Evolutionary conservation across 2,888 invertebrate species (phyloP), one percentile per base, ranked within the genome.

Genomic region (Carcina quercana): DNA sequence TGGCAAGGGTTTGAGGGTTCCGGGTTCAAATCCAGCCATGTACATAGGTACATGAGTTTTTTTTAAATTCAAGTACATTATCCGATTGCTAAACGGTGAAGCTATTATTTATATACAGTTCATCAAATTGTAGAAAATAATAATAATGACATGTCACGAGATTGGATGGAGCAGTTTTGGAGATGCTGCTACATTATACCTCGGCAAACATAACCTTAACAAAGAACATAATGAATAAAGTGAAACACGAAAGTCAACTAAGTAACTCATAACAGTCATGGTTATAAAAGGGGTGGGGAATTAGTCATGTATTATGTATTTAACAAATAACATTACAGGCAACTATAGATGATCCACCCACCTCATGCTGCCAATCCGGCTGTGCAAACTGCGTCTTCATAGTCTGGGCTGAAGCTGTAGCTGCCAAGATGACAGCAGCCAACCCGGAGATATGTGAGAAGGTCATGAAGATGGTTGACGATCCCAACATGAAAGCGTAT

Each of bases 351-450:
- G 88, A 89, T 37, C 88, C 87, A 21, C 97, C 97, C 0, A 92
- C 93, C 2, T 90, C 88, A 14, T 97, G 97, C 67, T 97, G 97
- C 57, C 92, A 92, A 88, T 93, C 95, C 0, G 96, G 96, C 0
- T 97, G 97, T 76, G 86, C 91, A 0, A 96, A 96, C 71, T 97
- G 97, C 66, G 96, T 97, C 3, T 97, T 94, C 91, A 89, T 97
- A 30, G 88, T 90, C 10, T 97, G 96, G 85, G 96, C 95, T 0
- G 92, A 95, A 50, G 88, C 91, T 13, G 53, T 97, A 25, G 82
- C 87, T 3, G 63, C 82, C 31, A 85, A 86, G 43, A 72, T 88
- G 51, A 69, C 89, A 7, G 71, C 86, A 41, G 89, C 90, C 45
- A 91, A 91, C 11, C 91, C 91, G 0, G 88, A 88, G 28, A 86